Evolutionary conservation across 2,797 vertebrate species (phyloP).

Genomic region (Podargus strigoides): DNA sequence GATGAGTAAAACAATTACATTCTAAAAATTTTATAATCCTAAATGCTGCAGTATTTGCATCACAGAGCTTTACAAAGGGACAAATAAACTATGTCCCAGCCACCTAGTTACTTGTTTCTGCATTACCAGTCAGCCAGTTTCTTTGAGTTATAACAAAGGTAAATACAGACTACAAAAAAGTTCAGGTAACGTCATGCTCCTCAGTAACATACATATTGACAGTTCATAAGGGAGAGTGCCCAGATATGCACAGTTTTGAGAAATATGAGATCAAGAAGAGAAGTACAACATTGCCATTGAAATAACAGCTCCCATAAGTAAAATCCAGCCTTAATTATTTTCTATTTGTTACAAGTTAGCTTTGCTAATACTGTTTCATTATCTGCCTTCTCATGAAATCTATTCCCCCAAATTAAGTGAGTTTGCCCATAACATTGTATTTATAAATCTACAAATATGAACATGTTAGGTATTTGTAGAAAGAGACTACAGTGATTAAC

Average conservation of each 20-base stretch:
- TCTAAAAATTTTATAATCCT: neutral
- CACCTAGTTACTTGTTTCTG: neutral
- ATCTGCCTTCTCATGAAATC: neutral
- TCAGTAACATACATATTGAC: neutral
- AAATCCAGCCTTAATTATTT: neutral
- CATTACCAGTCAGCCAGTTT: neutral
- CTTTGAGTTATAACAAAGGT: neutral
- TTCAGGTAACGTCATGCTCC: neutral
- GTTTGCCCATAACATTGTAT: neutral
- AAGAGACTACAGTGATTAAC: constrained; percentile 23
- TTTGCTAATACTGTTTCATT: neutral
- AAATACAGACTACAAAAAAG: neutral
- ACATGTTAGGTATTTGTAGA: neutral
- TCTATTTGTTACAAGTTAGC: neutral
- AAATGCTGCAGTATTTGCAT: neutral
- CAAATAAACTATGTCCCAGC: neutral
- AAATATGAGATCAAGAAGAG: neutral
- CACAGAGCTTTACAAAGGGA: neutral
- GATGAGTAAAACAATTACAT: neutral
- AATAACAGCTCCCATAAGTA: neutral
- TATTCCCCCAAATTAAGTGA: neutral
- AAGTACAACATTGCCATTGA: neutral
- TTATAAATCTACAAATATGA: neutral
- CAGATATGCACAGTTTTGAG: neutral
- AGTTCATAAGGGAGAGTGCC: neutral